phyloP scores from a whole-genome alignment of 2,797 vertebrate species.

The Molothrus aeneus region DNA sequence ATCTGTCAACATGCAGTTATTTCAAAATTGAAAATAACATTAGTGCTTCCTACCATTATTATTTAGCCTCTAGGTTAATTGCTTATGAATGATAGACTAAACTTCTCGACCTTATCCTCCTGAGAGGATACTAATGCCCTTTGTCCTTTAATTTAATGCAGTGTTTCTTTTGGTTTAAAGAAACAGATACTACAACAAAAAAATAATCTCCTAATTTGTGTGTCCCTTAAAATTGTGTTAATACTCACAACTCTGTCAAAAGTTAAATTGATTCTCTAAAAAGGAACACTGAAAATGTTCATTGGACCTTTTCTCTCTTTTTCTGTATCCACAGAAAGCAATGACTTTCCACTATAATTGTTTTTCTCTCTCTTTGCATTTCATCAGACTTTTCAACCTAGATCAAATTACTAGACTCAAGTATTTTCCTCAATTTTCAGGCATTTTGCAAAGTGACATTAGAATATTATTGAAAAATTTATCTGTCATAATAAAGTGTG shows the following conservation, averaged over 20 bases:
- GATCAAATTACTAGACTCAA: background rate
- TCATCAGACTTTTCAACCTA: background rate
- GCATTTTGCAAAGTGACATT: background rate
- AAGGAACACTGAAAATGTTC: background rate
- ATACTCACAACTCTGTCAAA: background rate
- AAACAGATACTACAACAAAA: background rate
- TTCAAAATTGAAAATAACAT: background rate
- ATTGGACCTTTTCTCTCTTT: background rate
- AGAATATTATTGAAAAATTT: background rate
- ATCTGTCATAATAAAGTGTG: background rate
- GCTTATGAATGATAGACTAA: background rate
- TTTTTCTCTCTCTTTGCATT: background rate
- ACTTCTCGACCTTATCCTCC: background rate
- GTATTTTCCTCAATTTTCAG: background rate
- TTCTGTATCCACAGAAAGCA: background rate
- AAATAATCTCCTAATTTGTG: background rate
- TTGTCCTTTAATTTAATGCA: background rate
- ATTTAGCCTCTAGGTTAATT: constrained; percentile 21
- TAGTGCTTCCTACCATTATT: background rate
- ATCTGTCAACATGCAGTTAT: background rate
- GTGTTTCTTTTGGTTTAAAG: background rate
- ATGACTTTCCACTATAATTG: background rate
- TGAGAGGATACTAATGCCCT: background rate
- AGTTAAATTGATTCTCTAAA: background rate
- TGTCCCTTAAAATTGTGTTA: background rate